Percentiles rank a stretch among this genome's conserved stretches.
Evolutionary conservation across 1,140 invertebrate genomes (phyloP).

Genomic region (Habropoda laboriosa): DNA sequence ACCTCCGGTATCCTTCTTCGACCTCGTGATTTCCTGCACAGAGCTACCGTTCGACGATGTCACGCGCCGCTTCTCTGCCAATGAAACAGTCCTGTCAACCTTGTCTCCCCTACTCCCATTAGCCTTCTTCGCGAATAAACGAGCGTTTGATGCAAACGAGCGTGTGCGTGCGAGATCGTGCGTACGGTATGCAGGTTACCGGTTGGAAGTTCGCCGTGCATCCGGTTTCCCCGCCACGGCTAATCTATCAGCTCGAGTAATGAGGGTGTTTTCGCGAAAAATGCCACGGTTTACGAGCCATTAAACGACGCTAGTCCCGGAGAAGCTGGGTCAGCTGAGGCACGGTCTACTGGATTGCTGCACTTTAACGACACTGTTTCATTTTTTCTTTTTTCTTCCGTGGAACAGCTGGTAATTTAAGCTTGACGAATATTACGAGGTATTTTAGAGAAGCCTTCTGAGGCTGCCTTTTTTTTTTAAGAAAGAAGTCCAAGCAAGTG

Average conservation of each 20-base stretch:
- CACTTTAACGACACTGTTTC: too few species aligned
- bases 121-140: too few species aligned
- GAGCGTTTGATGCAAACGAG: too few species aligned
- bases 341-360: background rate
- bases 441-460: too few species aligned
- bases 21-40: conserved; percentile 46
- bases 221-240: conserved; percentile 26
- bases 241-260: conserved; percentile 45
- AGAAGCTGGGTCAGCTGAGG: conserved; percentile 29
- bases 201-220: conserved; percentile 28
- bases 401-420: too few species aligned
- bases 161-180: too few species aligned
- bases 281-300: conserved; percentile 35
- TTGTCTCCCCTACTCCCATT: too few species aligned
- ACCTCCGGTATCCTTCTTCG: conserved; percentile 57
- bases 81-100: conserved; percentile 26
- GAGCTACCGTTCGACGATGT: conserved; percentile 37
- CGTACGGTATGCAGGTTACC: conserved; percentile 60
- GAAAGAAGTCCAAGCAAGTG: background rate
- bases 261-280: conserved; percentile 8
- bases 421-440: too few species aligned
- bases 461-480: too few species aligned
- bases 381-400: background rate
- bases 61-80: conserved; percentile 46
- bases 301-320: conserved; percentile 12